A percentile compares a stretch with the other conserved stretches of the same genome.
Evolutionary conservation across 2,113 vertebrate genomes (phyloP).

Genomic region (Strix uralensis): DNA sequence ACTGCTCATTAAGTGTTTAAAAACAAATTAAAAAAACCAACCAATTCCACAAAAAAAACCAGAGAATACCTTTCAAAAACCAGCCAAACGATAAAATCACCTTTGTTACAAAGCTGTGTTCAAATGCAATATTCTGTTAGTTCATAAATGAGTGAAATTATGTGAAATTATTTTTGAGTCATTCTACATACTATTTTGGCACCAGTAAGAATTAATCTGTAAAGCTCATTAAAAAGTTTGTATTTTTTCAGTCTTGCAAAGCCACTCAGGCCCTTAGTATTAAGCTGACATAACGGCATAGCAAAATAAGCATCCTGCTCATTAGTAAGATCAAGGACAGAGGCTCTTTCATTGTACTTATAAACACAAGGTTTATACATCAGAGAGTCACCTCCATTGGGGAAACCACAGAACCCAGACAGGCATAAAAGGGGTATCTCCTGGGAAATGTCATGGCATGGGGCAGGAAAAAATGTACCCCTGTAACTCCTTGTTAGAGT

Average conservation of each 20-base stretch:
- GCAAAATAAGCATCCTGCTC: background rate
- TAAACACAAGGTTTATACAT: background rate
- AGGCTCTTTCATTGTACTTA: background rate
- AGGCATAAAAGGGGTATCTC: background rate
- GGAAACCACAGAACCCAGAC: background rate
- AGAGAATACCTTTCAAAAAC: background rate
- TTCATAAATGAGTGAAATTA: background rate
- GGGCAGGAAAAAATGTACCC: background rate
- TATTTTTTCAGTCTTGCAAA: background rate
- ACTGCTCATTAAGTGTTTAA: background rate
- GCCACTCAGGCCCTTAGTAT: background rate
- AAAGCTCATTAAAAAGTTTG: background rate
- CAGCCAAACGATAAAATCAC: background rate
- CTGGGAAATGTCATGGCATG: background rate
- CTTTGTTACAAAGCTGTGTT: background rate
- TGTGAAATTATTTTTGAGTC: background rate
- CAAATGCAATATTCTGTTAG: background rate
- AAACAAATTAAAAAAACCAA: background rate
- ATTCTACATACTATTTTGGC: background rate
- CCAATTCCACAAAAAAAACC: background rate
- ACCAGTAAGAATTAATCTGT: background rate
- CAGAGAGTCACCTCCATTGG: background rate
- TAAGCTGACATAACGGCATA: background rate
- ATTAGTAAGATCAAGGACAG: background rate
- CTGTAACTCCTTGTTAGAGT: rapidly evolving